Evolutionary conservation across 2,888 invertebrate genomes (phyloP), one percentile per base, ranked within the genome.

Genomic region (Dynastes grantii): DNA sequence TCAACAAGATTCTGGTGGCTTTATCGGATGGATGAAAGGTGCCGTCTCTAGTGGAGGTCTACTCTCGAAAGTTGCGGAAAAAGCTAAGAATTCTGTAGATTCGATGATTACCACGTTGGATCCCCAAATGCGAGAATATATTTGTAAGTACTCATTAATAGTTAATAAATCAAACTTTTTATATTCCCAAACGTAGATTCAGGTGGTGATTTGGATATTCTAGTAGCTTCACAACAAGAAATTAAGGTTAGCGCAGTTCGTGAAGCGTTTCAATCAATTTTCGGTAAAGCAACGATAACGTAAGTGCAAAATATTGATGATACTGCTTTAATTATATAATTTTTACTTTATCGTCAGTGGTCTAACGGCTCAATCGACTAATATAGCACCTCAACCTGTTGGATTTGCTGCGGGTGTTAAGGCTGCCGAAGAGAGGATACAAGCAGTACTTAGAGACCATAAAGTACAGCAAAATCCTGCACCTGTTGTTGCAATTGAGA

Each of bases 121-220:
- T 88, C 96, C 96, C 16, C 96, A 96, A 87, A 97, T 96, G 96
- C 94, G 93, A 86, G 95, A 96, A 88, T 94, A 95, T 85, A 92
- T 96, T 82, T 92, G 96, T 96, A 90, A 91, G 93, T 92, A 84
- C 37, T 70, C 0, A n/a, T 1, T 55, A 55, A 55, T 55, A 2
- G 1, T 8, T 16, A 22, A 8, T 22, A 16, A 55, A 22, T 16
- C 0, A 55, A 32, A 3, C 3, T 2, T 3, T 32, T 32, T 3
- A 32, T 32, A 32, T 32, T 5, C 4, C 1, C 2, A 32, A 79
- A 22, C 3, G 8, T 87, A 96, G 95, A 94, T 90, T 93, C 94
- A 82, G 95, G 95, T n/a, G 95, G 95, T 13, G 95, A 95, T 85
- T 88, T 95, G 37, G 92, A 94, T 85, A 88, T 96, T 8, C 90